phyloP scores from a whole-genome alignment of 2,888 invertebrate species.

The Tipula confusa region DNA sequence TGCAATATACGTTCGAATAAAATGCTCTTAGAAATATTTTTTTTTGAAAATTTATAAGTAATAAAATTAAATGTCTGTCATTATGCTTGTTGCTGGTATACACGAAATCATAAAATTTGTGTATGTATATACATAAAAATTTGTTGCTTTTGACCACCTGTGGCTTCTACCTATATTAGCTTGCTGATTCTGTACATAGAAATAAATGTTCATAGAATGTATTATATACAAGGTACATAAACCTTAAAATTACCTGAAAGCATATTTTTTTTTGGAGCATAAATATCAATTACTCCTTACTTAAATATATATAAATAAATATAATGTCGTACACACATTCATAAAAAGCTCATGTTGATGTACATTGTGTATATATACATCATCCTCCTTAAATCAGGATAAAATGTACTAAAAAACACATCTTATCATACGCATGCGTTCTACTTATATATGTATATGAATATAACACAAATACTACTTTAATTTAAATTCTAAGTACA shows the following conservation, averaged over 20 bases:
- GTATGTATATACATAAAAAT: neutral
- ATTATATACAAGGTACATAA: neutral
- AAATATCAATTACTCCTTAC: neutral
- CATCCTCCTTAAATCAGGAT: neutral
- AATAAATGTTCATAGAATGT: neutral
- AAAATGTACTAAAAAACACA: neutral
- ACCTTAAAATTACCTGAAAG: neutral
- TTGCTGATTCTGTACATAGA: neutral
- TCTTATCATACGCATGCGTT: neutral
- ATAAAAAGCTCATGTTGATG: neutral
- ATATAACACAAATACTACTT: slow-evolving; percentile 1
- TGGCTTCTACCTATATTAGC: neutral
- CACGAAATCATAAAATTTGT: neutral
- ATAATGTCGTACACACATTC: neutral
- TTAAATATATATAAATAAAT: neutral
- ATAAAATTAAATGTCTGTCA: neutral
- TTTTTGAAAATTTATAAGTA: neutral
- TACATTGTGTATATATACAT: neutral
- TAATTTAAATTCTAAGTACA: neutral
- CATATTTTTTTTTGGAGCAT: neutral
- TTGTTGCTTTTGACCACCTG: slow-evolving; percentile 15
- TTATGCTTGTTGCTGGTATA: neutral
- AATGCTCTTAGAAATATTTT: no score
- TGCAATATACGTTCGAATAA: no score
- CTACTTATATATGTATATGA: neutral